Percentiles rank a stretch among this genome's conserved stretches.
phyloP scores from a whole-genome alignment of 2,113 vertebrate genomes.

The Eptatretus burgeri region DNA sequence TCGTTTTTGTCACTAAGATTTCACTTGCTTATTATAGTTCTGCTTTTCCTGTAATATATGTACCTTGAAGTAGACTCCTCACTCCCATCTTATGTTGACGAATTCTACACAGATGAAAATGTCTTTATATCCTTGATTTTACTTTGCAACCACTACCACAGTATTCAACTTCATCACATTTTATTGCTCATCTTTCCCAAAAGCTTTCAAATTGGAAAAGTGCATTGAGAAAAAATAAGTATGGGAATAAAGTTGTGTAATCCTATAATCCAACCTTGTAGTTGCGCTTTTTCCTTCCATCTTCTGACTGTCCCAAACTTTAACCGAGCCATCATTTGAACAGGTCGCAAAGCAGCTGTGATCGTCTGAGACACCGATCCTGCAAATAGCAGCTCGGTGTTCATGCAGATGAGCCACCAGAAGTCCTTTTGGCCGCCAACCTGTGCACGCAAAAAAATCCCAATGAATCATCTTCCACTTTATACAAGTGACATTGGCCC shows the following conservation, averaged over 20 bases:
- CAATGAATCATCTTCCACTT: no score
- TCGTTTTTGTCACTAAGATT: no score
- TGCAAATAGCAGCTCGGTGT: conserved; percentile 75
- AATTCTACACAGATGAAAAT: no score
- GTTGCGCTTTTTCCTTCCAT: conserved; percentile 98
- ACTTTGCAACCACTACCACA: no score
- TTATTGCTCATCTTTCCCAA: neutral
- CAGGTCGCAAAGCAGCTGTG: conserved; percentile 84
- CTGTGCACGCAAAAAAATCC: conserved; percentile 14
- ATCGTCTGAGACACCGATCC: conserved; percentile 69
- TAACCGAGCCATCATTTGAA: conserved; percentile 80
- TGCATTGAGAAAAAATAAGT: neutral
- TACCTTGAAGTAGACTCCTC: no score
- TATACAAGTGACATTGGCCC: no score
- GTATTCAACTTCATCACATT: neutral
- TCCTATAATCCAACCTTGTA: conserved; percentile 29
- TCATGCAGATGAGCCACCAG: conserved; percentile 83
- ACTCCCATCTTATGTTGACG: no score
- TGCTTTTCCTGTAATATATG: no score
- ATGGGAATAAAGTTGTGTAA: neutral
- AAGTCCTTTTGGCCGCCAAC: conserved; percentile 78
- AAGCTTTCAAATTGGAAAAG: neutral
- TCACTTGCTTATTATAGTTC: no score
- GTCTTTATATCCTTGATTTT: no score
- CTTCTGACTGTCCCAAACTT: conserved; percentile 96